These are phyloP conservation scores for Pygoscelis adeliae DNA, from an alignment of 2,113 vertebrate genomes.

Conservation along the genomic window DNA sequence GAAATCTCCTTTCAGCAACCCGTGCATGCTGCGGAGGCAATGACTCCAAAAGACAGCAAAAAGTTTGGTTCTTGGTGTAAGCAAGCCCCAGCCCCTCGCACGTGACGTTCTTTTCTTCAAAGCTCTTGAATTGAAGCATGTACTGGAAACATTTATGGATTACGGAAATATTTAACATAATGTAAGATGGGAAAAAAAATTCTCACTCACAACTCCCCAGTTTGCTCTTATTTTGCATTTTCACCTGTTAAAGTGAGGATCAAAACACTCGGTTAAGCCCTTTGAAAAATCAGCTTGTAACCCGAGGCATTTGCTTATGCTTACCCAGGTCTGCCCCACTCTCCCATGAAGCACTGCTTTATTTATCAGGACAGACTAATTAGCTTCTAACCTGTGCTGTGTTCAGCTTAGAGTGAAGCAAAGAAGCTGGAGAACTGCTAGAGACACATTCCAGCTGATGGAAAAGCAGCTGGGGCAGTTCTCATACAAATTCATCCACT, in stretches of 20 bases:
- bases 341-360: neutral
- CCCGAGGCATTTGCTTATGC: neutral
- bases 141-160: neutral
- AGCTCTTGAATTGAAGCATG: neutral
- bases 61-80: neutral
- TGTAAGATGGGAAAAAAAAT: neutral
- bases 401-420: slow-evolving; percentile 22
- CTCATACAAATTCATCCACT: slow-evolving; percentile 52
- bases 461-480: slow-evolving; percentile 57
- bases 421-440: slow-evolving; percentile 46
- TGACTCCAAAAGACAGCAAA: neutral
- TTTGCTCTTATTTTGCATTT: neutral
- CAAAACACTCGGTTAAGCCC: neutral
- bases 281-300: neutral
- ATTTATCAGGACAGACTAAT: neutral
- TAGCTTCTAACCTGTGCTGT: slow-evolving; percentile 20
- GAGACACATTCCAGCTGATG: slow-evolving; percentile 51
- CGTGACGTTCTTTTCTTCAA: neutral
- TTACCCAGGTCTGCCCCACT: neutral
- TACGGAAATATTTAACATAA: neutral
- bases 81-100: neutral
- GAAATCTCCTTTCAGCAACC: neutral
- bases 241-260: neutral
- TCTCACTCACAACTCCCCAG: accelerated
- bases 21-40: neutral